Conservation (phyloP, 2,797 vertebrate genomes). For the Neostethus bicornis region DNA sequence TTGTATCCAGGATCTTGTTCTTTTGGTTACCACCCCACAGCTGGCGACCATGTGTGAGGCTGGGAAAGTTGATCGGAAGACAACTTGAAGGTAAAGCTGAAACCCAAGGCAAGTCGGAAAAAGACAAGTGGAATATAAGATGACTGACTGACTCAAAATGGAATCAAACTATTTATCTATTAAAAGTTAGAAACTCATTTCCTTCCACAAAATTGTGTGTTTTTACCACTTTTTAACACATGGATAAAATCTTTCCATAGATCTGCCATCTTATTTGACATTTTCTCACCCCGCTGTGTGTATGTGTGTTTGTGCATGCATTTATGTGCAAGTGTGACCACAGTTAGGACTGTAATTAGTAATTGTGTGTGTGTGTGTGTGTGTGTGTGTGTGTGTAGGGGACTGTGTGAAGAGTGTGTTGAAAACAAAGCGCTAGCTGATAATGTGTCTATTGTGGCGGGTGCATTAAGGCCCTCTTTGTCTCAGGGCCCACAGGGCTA, state of each 20-base stretch:
- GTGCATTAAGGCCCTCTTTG: slow-evolving; percentile 93
- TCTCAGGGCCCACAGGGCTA: slow-evolving; percentile 93
- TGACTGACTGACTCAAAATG: too few species aligned
- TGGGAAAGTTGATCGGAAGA: too few species aligned
- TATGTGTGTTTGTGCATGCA: slow-evolving; percentile 26
- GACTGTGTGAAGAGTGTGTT: slow-evolving; percentile 76
- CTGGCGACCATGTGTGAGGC: too few species aligned
- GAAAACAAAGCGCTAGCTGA: slow-evolving; percentile 91
- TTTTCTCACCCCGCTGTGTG: slow-evolving; percentile 39
- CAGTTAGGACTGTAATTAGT: slow-evolving; percentile 65
- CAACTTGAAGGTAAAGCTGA: too few species aligned
- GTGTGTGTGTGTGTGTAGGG: slow-evolving; percentile 55
- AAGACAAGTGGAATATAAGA: too few species aligned
- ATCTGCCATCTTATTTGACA: slow-evolving; percentile 46
- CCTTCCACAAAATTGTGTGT: neutral
- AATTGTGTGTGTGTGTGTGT: slow-evolving; percentile 47
- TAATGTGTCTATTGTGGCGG: slow-evolving; percentile 91
- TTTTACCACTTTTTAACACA: slow-evolving; percentile 3
- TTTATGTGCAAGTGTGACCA: slow-evolving; percentile 33
- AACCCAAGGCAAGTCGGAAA: too few species aligned
- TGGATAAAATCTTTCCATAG: slow-evolving; percentile 35
- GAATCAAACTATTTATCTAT: too few species aligned
- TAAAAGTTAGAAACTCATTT: too few species aligned
- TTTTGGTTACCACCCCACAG: too few species aligned
- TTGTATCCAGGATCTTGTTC: too few species aligned